Percentiles rank a stretch among this genome's conserved stretches.
These are phyloP conservation scores for Tenualosa thibaudeaui DNA, from an alignment of 2,797 vertebrate species.

Conservation along the genomic window DNA sequence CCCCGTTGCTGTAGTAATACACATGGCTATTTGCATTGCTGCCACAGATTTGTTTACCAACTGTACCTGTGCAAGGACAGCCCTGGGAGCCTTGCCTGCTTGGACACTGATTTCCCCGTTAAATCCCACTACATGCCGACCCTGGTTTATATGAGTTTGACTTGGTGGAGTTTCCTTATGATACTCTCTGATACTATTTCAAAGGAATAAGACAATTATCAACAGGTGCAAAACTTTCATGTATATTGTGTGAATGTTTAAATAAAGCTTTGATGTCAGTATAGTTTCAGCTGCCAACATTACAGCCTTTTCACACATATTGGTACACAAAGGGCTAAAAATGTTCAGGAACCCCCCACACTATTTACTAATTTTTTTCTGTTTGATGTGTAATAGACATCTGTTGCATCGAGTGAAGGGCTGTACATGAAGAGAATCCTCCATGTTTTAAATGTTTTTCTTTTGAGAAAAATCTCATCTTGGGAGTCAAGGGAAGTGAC, in stretches of 20 bases:
- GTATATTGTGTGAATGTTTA: background rate
- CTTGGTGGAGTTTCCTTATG: background rate
- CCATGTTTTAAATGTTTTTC: background rate
- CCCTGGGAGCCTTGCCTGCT: conserved; percentile 36
- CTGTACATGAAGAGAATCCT: background rate
- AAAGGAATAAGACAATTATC: background rate
- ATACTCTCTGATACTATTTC: background rate
- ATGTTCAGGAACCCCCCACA: background rate
- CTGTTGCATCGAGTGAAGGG: background rate
- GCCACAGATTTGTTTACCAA: conserved; percentile 80
- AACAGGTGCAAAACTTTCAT: background rate
- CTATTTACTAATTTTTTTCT: background rate
- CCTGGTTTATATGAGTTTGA: background rate
- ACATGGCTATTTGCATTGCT: conserved; percentile 76
- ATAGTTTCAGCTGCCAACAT: background rate
- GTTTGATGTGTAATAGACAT: background rate
- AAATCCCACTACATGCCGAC: background rate
- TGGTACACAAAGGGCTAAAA: background rate
- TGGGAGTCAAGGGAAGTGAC: background rate
- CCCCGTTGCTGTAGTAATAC: conserved; percentile 58
- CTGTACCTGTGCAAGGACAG: conserved; percentile 55
- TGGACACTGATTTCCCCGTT: conserved; percentile 72
- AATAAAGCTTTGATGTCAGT: background rate
- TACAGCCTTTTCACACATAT: background rate
- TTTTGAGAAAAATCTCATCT: background rate